A percentile compares a stretch with the other conserved stretches of the same genome.
phyloP scores from a whole-genome alignment of 2,888 invertebrate genomes.

The Lasioglossum lativentre region DNA sequence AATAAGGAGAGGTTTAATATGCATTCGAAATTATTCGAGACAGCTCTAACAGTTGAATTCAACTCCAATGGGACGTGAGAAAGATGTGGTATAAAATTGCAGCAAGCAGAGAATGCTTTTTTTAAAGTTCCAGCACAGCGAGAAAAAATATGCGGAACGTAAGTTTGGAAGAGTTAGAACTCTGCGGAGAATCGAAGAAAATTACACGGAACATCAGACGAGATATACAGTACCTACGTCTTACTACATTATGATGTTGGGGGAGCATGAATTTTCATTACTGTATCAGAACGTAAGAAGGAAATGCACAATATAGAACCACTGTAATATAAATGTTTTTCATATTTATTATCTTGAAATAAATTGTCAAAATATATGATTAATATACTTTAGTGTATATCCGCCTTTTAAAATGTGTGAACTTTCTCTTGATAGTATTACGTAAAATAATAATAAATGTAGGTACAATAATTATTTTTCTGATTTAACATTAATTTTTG shows the following conservation, averaged over 20 bases:
- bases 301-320: background rate
- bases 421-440: background rate
- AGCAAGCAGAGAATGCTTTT: constrained; percentile 1
- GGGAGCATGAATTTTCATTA: constrained; percentile 9
- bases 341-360: too few relatives aligned
- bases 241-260: background rate
- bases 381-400: too few relatives aligned
- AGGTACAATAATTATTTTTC: background rate
- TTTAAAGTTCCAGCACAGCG: background rate
- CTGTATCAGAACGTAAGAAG: background rate
- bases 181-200: constrained; percentile 24
- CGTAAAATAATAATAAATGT: background rate
- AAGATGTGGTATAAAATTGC: background rate
- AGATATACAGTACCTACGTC: background rate
- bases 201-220: constrained; percentile 17
- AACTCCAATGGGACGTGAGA: background rate
- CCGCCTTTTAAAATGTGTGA: background rate
- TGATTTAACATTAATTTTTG: background rate
- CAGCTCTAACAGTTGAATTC: background rate
- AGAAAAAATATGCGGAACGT: constrained; percentile 15
- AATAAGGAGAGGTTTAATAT: too few relatives aligned
- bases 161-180: constrained; percentile 15
- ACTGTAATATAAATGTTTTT: too few relatives aligned
- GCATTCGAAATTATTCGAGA: too few relatives aligned
- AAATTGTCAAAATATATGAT: too few relatives aligned